These are phyloP conservation scores for Vidua chalybeata DNA, from an alignment of 2,113 vertebrate genomes.

Conservation along the genomic window DNA sequence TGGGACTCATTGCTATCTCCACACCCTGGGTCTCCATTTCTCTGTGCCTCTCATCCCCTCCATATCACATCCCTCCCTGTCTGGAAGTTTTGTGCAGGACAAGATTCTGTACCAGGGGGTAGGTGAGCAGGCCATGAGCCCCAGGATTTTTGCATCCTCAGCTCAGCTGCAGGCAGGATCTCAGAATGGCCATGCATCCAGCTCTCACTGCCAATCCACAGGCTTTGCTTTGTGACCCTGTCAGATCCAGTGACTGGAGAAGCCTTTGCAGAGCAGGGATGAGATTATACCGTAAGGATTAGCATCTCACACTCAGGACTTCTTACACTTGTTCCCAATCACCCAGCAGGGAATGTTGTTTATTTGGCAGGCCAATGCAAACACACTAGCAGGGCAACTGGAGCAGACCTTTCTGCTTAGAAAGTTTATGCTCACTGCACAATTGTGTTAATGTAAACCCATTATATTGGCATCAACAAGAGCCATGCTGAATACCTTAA, in stretches of 20 bases:
- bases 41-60: not conserved
- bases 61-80: not conserved
- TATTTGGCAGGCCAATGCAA: not conserved
- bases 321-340: not conserved
- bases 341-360: slow-evolving; percentile 3
- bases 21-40: not conserved
- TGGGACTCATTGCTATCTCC: accelerated
- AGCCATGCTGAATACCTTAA: not conserved
- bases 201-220: not conserved
- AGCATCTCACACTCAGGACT: not conserved
- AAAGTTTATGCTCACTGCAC: not conserved
- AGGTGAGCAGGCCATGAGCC: not conserved
- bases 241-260: not conserved
- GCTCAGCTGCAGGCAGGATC: not conserved
- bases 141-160: not conserved
- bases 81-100: not conserved
- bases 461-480: not conserved
- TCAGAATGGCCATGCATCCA: accelerated
- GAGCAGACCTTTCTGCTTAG: slow-evolving; percentile 2
- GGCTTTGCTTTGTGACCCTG: not conserved
- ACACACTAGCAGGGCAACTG: not conserved
- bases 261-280: not conserved
- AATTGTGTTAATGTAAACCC: not conserved
- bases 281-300: not conserved
- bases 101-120: not conserved